These are phyloP conservation scores for Sinocyclocheilus anophthalmus DNA, from an alignment of 2,113 vertebrate genomes.

Conservation along the genomic window DNA sequence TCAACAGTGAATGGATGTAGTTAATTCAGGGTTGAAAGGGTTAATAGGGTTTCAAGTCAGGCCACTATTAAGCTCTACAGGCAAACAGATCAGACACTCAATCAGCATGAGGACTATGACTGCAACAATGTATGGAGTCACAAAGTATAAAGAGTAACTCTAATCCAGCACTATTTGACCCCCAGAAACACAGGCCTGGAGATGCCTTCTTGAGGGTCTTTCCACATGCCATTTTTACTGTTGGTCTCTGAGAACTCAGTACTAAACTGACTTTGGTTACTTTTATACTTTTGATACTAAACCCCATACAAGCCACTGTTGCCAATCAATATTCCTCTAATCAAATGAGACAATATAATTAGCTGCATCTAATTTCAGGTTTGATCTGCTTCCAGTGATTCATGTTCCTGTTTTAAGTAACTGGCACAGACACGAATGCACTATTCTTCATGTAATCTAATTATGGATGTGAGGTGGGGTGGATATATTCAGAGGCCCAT, in stretches of 20 bases:
- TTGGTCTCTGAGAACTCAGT: neutral
- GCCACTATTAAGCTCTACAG: slow-evolving; percentile 22
- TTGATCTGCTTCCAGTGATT: slow-evolving; percentile 7
- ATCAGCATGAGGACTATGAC: neutral
- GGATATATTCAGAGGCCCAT: neutral
- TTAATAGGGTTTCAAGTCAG: slow-evolving; percentile 15
- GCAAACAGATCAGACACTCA: slow-evolving; percentile 6
- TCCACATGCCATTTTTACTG: neutral
- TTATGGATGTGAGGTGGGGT: slow-evolving; percentile 8
- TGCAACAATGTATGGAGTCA: neutral
- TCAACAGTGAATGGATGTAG: neutral
- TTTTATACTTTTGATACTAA: slow-evolving; percentile 1
- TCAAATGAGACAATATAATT: neutral
- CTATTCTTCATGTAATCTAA: neutral
- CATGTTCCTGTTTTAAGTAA: neutral
- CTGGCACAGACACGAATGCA: neutral
- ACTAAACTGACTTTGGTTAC: neutral
- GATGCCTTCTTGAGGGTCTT: neutral
- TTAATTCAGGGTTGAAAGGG: slow-evolving; percentile 10
- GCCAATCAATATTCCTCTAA: too few species aligned
- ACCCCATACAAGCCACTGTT: neutral
- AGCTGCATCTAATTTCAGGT: neutral
- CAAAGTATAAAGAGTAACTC: slow-evolving; percentile 1
- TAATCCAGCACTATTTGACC: neutral
- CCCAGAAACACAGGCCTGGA: neutral